Base-by-base conservation (phyloP, 2,888 invertebrate species). In the Athripsodes cinereus region DNA sequence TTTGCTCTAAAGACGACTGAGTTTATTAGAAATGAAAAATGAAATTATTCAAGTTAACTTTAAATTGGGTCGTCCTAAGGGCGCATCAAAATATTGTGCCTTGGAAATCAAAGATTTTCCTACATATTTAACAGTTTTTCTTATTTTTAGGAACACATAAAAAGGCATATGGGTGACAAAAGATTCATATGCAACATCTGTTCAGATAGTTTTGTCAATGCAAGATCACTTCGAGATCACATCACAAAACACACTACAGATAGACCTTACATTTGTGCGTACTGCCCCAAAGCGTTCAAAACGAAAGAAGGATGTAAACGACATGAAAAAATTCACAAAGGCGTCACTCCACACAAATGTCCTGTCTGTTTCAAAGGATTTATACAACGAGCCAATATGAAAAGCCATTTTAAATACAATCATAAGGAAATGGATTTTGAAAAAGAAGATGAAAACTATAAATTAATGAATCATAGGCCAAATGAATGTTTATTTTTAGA, bases 321-420 rank as follows among this genome's bases (percentile, higher is more conserved):
- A 21, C 61, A 61, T 22, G 61, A 61, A 22, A 34, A 58, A 26
- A 26, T 61, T 19, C 61, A 61, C 55, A 61, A 58, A 5, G 61
- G 58, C 2, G 58, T 58, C 22, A 52, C 54, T 3, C 61, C 61
- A 1, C 58, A 61, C 26, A 6, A 26, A 5, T 61, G 61, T 52
- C 58, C 58, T 2, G 34, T 56, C 10, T 61, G 61, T 50, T 52
- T 46, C 2, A 61, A 59, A 52, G 52, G 58, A 18, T 61, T 61
- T 46, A 52, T 51, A 10, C 61, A 61, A 53, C 55, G 58, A 26
- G 52, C 53, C 6, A 61, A 61, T 46, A 58, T 61, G 58, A 61
- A 61, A 22, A 61, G 61, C 50, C 61, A 61, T 35, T 58, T 61
- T 26, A 46, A 48, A 40, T 40, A 56, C 26, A 61, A 61, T 53